phyloP scores from a whole-genome alignment of 2,888 invertebrate species.

The Lottia scabra region DNA sequence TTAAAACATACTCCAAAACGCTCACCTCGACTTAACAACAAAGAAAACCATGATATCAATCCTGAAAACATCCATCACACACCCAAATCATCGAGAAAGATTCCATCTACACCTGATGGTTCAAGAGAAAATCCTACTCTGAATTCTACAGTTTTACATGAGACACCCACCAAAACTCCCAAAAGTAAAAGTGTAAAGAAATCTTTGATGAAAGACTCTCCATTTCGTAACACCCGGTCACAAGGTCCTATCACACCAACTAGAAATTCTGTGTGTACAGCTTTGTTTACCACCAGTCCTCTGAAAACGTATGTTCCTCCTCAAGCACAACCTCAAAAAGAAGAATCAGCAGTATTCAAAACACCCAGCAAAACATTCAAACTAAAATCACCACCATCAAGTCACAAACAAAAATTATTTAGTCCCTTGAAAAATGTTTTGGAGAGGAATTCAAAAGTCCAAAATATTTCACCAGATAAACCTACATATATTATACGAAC shows the following conservation, averaged over 20 bases:
- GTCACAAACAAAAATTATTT: neutral
- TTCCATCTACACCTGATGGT: neutral
- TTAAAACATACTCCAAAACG: neutral
- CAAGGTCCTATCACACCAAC: conserved; percentile 39
- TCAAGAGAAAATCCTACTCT: neutral
- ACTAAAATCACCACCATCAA: neutral
- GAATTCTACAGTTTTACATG: neutral
- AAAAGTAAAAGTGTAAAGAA: neutral
- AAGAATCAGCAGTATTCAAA: neutral
- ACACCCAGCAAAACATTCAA: conserved; percentile 5
- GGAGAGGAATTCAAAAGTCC: neutral
- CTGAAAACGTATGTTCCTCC: neutral
- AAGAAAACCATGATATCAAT: neutral
- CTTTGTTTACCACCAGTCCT: conserved; percentile 45
- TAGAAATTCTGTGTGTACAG: conserved; percentile 40
- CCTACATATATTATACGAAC: conserved; percentile 23
- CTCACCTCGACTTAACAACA: neutral
- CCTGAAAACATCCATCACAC: neutral
- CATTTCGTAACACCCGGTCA: conserved; percentile 31
- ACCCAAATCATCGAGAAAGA: neutral
- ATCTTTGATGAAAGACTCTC: conserved; percentile 8
- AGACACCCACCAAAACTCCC: conserved; percentile 10
- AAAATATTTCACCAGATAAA: conserved; percentile 6
- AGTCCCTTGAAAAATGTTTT: neutral
- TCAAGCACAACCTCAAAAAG: neutral